A percentile compares a stretch with the other conserved stretches of the same genome.
phyloP scores from a whole-genome alignment of 2,888 invertebrate species.

The Anthoptus insignis region DNA sequence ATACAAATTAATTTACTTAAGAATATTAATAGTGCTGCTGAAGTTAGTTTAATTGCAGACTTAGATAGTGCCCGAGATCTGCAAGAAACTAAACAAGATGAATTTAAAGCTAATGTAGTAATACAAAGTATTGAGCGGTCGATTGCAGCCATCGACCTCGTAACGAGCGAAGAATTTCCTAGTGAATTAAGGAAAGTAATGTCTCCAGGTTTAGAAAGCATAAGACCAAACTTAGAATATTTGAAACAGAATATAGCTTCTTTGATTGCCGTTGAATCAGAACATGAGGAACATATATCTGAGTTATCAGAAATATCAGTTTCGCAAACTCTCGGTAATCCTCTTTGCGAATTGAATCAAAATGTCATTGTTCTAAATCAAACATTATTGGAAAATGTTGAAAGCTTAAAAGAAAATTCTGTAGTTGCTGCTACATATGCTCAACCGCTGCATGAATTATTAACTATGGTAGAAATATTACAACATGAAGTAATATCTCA shows the following conservation, averaged over 20 bases:
- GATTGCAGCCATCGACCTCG: conserved; percentile 67
- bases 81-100: conserved; percentile 46
- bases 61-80: conserved; percentile 67
- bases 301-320: conserved; percentile 67
- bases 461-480: conserved; percentile 75
- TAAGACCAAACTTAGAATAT: conserved; percentile 72
- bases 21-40: conserved; percentile 67
- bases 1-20: conserved; percentile 66
- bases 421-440: conserved; percentile 72
- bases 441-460: conserved; percentile 76
- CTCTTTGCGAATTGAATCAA: conserved; percentile 69
- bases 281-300: conserved; percentile 46
- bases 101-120: conserved; percentile 61
- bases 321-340: conserved; percentile 65
- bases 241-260: conserved; percentile 69
- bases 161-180: conserved; percentile 64
- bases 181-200: conserved; percentile 52
- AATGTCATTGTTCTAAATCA: conserved; percentile 68
- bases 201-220: conserved; percentile 62
- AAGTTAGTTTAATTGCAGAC: conserved; percentile 62
- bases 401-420: conserved; percentile 61
- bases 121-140: conserved; percentile 72
- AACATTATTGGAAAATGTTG: conserved; percentile 68
- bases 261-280: conserved; percentile 52
- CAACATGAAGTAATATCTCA: conserved; percentile 80